These are phyloP conservation scores for Echinometra lucunter DNA, from an alignment of 53 echinoderm and acorn worm species.

Conservation along the genomic window DNA sequence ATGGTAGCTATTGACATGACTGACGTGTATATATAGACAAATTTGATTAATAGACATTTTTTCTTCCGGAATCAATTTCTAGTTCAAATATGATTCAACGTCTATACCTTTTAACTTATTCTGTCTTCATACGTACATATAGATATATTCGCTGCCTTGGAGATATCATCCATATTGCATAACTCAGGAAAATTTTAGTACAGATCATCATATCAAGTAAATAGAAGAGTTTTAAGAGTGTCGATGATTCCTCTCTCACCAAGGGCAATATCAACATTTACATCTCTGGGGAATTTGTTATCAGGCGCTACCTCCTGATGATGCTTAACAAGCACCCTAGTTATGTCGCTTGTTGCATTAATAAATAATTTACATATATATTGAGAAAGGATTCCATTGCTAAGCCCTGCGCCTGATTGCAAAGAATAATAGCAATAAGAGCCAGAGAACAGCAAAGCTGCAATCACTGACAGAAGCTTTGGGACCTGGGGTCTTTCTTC, in stretches of 20 bases:
- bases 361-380: constrained; percentile 20
- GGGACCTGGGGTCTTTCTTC: background rate
- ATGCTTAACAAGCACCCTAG: background rate
- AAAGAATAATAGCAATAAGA: background rate
- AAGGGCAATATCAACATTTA: background rate
- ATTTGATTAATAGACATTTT: background rate
- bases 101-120: background rate
- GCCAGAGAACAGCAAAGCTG: background rate
- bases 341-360: background rate
- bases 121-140: background rate
- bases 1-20: too few species aligned
- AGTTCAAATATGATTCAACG: background rate
- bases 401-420: background rate
- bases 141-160: background rate
- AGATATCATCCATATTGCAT: background rate
- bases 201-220: background rate
- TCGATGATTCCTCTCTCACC: background rate
- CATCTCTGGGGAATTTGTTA: background rate
- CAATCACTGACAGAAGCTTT: background rate
- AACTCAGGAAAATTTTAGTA: background rate
- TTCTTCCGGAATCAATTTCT: background rate
- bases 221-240: background rate
- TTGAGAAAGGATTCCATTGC: constrained; percentile 20
- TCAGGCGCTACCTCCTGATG: background rate
- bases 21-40: background rate